These are phyloP conservation scores for Rhabdomys dilectus DNA, from an alignment of 2,113 vertebrate genomes.

Conservation along the genomic window DNA sequence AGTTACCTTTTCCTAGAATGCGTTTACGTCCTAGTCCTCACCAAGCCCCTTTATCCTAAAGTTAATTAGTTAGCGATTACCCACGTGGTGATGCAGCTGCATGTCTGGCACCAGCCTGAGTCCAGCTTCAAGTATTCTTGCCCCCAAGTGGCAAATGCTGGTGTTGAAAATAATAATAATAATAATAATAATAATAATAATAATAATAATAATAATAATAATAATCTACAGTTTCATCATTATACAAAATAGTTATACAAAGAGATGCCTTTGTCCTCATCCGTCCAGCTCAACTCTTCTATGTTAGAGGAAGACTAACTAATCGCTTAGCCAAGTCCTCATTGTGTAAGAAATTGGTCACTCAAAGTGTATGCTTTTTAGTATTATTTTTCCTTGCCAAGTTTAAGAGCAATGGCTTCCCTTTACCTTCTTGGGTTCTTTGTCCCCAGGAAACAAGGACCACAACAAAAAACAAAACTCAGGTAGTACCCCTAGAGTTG, in stretches of 20 bases:
- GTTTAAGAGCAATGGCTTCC: not conserved
- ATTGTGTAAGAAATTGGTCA: not conserved
- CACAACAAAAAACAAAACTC: not conserved
- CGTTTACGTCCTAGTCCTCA: not conserved
- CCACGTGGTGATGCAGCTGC: not conserved
- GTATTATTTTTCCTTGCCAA: not conserved
- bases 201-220: too few relatives aligned
- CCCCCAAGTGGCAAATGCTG: not conserved
- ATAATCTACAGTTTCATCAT: not conserved
- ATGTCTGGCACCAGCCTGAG: not conserved
- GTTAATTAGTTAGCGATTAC: not conserved
- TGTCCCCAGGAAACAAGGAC: not conserved
- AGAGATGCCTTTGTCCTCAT: not conserved
- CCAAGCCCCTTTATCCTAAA: not conserved
- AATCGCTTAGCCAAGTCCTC: not conserved
- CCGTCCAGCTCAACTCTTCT: not conserved
- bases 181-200: not conserved
- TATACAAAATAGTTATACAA: not conserved
- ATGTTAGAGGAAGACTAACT: not conserved
- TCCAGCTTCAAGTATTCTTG: not conserved
- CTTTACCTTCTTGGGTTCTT: conserved; percentile 8
- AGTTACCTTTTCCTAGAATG: not conserved
- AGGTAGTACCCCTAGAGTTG: not conserved
- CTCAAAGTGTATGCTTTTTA: not conserved
- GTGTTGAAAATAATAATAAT: not conserved